Evolutionary conservation across 2,888 invertebrate genomes (phyloP), one percentile per base, ranked within the genome.

Genomic region (Hemistola chrysoprasaria): DNA sequence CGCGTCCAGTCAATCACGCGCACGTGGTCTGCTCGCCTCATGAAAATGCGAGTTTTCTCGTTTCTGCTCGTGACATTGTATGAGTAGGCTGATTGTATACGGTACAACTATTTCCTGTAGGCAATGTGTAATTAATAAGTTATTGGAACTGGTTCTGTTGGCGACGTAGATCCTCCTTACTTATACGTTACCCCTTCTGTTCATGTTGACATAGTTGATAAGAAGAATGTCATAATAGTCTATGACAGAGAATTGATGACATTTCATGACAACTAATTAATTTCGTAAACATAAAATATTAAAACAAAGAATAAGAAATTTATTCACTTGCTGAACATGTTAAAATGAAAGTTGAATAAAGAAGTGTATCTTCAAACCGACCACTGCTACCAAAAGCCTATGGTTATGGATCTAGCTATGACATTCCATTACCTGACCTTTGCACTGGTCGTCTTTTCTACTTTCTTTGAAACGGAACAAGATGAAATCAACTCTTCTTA

Each of bases 1-100:
- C 76, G 69, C 63, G 59, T 66, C 60, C 71, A 71, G 72, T 83
- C 78, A 82, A 83, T 85, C 80, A 77, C 42, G 54, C 47, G 72
- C 84, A 76, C 81, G 84, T 77, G 83, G 75, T 63, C 40, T 49
- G 41, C 59, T 49, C 47, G 50, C 53, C 71, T 71, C 74, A 71
- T 71, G 76, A 71, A 78, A 75, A 74, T 71, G 65, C 59, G 56
- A 54, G 61, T 70, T 71, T 70, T 71, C 69, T 68, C 62, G 59
- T 60, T 63, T 66, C 67, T 65, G 65, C 66, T 74, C 75, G 58
- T 51, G 58, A 62, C 70, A 66, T 62, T 63, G 61, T 62, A 58
- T 47, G 51, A 52, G 34, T 48, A 33, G 53, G 56, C 59, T 51
- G 57, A 45, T 57, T 56, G 57, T 59, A 59, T 64, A 65, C 54